Evolutionary conservation across 1,140 invertebrate genomes (phyloP).

Genomic region (Theocolax elegans): DNA sequence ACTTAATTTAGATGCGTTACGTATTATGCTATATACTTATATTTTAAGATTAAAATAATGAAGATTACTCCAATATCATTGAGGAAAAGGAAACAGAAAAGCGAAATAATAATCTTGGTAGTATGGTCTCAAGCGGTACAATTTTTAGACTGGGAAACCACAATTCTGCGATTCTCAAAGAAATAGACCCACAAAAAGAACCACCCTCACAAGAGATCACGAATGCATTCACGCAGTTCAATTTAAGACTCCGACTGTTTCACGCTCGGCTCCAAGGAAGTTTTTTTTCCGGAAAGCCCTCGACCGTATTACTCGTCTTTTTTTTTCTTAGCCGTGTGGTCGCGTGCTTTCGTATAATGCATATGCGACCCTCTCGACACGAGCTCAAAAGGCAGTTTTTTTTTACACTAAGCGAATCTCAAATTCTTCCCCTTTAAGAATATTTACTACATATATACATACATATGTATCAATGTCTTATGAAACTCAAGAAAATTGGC

Average conservation of each 20-base stretch:
- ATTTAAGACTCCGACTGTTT: background rate
- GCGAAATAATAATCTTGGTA: no score
- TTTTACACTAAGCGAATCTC: slow-evolving; percentile 11
- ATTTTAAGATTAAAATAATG: no score
- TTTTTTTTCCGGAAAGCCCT: slow-evolving; percentile 9
- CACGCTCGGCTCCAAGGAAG: background rate
- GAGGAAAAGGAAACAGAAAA: no score
- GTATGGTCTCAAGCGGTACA: slow-evolving; percentile 1
- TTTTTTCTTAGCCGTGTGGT: slow-evolving; percentile 6
- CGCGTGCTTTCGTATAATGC: slow-evolving; percentile 26
- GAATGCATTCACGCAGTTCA: background rate
- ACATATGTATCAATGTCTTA: no score
- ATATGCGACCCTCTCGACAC: slow-evolving; percentile 11
- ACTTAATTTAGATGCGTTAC: no score
- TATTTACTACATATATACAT: no score
- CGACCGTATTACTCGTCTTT: background rate
- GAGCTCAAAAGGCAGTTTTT: slow-evolving; percentile 19
- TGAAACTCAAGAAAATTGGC: no score
- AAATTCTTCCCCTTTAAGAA: slow-evolving; percentile 6
- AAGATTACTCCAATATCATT: no score
- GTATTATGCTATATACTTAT: no score
- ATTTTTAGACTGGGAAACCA: slow-evolving; percentile 11
- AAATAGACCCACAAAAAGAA: background rate
- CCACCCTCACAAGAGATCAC: background rate
- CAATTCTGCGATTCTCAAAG: slow-evolving; percentile 11